Evolutionary conservation across 1,140 invertebrate genomes (phyloP).

Genomic region (Homalodisca vitripennis): DNA sequence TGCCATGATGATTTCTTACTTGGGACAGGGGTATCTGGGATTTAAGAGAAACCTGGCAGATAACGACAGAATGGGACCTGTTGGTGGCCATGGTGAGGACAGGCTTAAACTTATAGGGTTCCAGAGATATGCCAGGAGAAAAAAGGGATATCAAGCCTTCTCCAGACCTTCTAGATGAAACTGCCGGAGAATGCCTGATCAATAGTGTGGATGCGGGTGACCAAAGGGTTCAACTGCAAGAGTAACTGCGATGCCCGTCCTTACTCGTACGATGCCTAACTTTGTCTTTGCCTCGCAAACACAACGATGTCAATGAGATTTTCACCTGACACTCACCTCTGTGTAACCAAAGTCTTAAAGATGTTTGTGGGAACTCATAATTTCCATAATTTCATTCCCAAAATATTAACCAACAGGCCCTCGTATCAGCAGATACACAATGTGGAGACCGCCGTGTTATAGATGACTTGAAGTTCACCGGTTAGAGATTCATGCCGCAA

Average conservation of each 20-base stretch:
- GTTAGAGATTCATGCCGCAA: slow-evolving; percentile 99
- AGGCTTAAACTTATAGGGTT: too few relatives aligned
- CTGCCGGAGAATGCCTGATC: slow-evolving; percentile 86
- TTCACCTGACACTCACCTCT: slow-evolving; percentile 62
- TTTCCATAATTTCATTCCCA: slow-evolving; percentile 96
- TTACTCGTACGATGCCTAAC: slow-evolving; percentile 89
- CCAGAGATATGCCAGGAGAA: too few relatives aligned
- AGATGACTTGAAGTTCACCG: slow-evolving; percentile 80
- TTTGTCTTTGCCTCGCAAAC: slow-evolving; percentile 77
- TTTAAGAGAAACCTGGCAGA: too few relatives aligned
- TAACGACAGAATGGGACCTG: too few relatives aligned
- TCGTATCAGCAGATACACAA: slow-evolving; percentile 82
- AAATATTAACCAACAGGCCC: slow-evolving; percentile 83
- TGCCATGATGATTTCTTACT: too few relatives aligned
- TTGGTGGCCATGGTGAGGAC: too few relatives aligned
- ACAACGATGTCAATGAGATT: slow-evolving; percentile 58
- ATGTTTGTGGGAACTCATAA: slow-evolving; percentile 89
- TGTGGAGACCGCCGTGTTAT: slow-evolving; percentile 77
- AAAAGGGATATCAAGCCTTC: too few relatives aligned
- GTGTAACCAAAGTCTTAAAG: slow-evolving; percentile 62
- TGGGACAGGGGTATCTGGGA: too few relatives aligned
- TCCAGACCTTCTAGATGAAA: too few relatives aligned
- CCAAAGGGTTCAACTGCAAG: slow-evolving; percentile 94
- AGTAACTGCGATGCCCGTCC: slow-evolving; percentile 85
- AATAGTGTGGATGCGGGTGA: slow-evolving; percentile 79